Conservation (phyloP, 2,888 invertebrate species). For the Lithophane ornitopus region DNA sequence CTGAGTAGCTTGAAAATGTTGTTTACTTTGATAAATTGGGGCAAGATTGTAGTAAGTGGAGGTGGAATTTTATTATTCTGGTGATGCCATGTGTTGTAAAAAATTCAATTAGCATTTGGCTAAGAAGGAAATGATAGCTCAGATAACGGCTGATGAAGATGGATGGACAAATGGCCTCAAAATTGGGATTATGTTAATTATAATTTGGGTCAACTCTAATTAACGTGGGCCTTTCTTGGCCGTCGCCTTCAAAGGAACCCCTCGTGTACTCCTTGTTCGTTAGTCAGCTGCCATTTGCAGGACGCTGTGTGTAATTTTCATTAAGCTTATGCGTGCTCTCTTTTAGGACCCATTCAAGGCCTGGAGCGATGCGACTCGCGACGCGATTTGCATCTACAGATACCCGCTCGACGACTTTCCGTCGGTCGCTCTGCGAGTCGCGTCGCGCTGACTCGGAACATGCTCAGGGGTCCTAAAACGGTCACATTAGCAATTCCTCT, state of each 20-base stretch:
- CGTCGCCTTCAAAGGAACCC: background rate
- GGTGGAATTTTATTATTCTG: background rate
- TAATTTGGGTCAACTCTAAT: conserved; percentile 23
- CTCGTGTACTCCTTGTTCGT: background rate
- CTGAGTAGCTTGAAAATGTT: background rate
- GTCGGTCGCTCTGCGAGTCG: background rate
- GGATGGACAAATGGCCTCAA: background rate
- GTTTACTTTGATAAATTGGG: conserved; percentile 12
- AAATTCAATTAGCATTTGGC: background rate
- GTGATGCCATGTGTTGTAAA: background rate
- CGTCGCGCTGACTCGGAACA: background rate
- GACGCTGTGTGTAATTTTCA: background rate
- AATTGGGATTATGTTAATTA: conserved; percentile 8
- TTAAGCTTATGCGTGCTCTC: background rate
- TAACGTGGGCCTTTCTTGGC: background rate
- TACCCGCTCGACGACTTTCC: background rate
- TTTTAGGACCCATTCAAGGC: background rate
- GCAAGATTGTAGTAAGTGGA: background rate
- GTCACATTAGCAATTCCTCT: too few relatives aligned
- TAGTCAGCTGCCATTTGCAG: background rate
- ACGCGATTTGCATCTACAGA: background rate
- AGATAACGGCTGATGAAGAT: conserved; percentile 6
- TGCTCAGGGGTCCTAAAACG: too few relatives aligned
- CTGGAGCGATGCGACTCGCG: background rate
- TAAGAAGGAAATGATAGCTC: background rate